These are phyloP conservation scores for Danionella dracula DNA, from an alignment of 2,797 vertebrate genomes.

Conservation along the genomic window DNA sequence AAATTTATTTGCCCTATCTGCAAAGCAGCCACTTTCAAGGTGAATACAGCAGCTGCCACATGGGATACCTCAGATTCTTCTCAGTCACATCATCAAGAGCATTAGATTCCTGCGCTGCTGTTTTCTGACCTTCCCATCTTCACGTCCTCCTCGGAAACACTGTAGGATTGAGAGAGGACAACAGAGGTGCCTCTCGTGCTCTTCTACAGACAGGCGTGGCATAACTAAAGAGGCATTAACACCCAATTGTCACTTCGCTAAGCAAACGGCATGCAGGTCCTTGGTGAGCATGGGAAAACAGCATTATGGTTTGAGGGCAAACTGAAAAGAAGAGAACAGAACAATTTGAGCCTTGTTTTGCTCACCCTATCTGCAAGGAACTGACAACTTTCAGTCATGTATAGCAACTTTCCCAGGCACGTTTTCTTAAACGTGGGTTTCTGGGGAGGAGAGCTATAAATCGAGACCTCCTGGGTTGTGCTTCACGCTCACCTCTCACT, in stretches of 20 bases:
- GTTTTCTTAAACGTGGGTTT: slow-evolving; percentile 49
- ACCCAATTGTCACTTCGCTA: slow-evolving; percentile 54
- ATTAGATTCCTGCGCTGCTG: slow-evolving; percentile 22
- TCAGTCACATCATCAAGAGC: slow-evolving; percentile 1
- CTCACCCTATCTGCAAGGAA: slow-evolving; percentile 49
- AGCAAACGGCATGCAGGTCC: slow-evolving; percentile 53
- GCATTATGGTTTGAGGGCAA: slow-evolving; percentile 55
- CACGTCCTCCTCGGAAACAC: slow-evolving; percentile 35
- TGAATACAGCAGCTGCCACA: neutral
- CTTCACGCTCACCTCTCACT: slow-evolving; percentile 41
- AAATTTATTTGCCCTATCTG: too few relatives aligned
- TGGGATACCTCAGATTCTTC: slow-evolving; percentile 20
- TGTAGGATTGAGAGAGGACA: slow-evolving; percentile 21
- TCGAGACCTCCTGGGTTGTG: slow-evolving; percentile 43
- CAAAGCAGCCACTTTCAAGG: neutral
- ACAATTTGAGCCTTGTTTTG: slow-evolving; percentile 62
- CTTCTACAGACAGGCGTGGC: slow-evolving; percentile 51
- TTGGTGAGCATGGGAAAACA: slow-evolving; percentile 64
- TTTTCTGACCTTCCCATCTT: slow-evolving; percentile 35
- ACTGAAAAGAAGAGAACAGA: slow-evolving; percentile 47
- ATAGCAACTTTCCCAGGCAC: slow-evolving; percentile 64
- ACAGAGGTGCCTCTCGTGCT: slow-evolving; percentile 43
- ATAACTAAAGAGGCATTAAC: slow-evolving; percentile 71
- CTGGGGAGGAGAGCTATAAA: slow-evolving; percentile 48
- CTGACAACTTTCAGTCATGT: slow-evolving; percentile 62